These are phyloP conservation scores for Ahaetulla prasina DNA, from an alignment of 2,113 vertebrate genomes.

Conservation along the genomic window DNA sequence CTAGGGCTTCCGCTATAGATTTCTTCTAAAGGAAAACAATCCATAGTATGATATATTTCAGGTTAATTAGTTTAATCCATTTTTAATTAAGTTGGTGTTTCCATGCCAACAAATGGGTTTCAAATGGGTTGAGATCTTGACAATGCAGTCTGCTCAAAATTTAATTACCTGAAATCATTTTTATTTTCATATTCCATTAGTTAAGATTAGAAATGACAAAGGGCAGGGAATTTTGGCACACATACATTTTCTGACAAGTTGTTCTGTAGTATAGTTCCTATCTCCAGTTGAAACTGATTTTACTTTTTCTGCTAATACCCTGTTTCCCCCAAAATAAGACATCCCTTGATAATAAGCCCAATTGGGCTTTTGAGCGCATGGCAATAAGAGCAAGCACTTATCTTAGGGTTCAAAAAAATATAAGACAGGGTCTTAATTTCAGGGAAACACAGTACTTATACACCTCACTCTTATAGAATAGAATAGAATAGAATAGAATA, in stretches of 20 bases:
- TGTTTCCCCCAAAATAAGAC: too few species aligned
- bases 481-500: too few species aligned
- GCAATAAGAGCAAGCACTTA: too few species aligned
- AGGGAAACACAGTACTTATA: too few species aligned
- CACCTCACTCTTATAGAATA: too few species aligned
- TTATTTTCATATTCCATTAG: slow-evolving; percentile 59
- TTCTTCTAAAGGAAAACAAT: slow-evolving; percentile 62
- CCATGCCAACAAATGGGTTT: slow-evolving; percentile 74
- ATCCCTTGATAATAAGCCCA: too few species aligned
- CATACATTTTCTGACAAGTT: not conserved
- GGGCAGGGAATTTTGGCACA: not conserved
- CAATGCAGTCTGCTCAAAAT: slow-evolving; percentile 60
- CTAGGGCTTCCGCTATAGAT: slow-evolving; percentile 52
- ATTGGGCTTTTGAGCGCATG: too few species aligned
- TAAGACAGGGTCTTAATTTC: too few species aligned
- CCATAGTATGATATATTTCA: slow-evolving; percentile 64
- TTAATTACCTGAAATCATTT: slow-evolving; percentile 65
- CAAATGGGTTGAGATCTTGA: slow-evolving; percentile 64
- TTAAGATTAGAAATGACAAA: slow-evolving; percentile 21
- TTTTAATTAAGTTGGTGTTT: slow-evolving; percentile 72
- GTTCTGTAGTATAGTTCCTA: not conserved
- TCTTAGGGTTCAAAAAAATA: too few species aligned
- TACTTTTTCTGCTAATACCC: not conserved
- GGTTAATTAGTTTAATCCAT: slow-evolving; percentile 74
- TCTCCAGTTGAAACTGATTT: not conserved